These are phyloP conservation scores for Dorcus parallelipipedus DNA, from an alignment of 2,888 invertebrate genomes.

Conservation along the genomic window DNA sequence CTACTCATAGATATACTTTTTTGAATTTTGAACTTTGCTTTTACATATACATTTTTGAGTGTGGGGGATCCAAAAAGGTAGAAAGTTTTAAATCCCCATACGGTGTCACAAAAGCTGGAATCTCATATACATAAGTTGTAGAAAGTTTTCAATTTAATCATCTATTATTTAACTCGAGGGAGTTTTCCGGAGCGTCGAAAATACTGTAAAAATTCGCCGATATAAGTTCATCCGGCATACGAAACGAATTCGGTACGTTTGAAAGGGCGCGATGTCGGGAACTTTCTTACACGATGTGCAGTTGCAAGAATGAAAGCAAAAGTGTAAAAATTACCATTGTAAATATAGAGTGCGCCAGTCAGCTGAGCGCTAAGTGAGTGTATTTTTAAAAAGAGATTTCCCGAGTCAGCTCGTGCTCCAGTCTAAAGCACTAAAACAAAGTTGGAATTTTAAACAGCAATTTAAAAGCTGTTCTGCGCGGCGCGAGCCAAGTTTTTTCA, in stretches of 20 bases:
- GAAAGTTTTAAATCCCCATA: too few relatives aligned
- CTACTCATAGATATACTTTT: too few relatives aligned
- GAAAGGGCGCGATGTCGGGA: not conserved
- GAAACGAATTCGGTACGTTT: not conserved
- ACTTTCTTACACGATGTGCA: not conserved
- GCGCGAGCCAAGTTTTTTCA: conserved; percentile 39
- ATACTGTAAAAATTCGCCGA: too few relatives aligned
- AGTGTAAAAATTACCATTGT: conserved; percentile 43
- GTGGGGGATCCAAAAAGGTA: too few relatives aligned
- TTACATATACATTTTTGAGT: too few relatives aligned
- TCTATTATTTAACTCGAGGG: too few relatives aligned
- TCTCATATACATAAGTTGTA: too few relatives aligned
- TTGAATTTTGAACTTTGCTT: too few relatives aligned
- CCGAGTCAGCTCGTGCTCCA: conserved; percentile 34
- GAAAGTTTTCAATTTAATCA: too few relatives aligned
- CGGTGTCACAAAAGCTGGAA: too few relatives aligned
- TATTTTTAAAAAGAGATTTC: conserved; percentile 43
- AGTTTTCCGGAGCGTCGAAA: too few relatives aligned
- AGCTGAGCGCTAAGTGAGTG: conserved; percentile 34
- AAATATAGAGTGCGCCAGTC: conserved; percentile 32
- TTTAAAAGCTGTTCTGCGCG: conserved; percentile 44
- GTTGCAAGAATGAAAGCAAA: conserved; percentile 31
- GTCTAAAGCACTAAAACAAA: conserved; percentile 43
- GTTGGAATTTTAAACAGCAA: conserved; percentile 51
- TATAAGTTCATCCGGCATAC: too few relatives aligned